These are phyloP conservation scores for Hydrotaea diabolus DNA, from an alignment of 2,888 invertebrate genomes.

Conservation along the genomic window DNA sequence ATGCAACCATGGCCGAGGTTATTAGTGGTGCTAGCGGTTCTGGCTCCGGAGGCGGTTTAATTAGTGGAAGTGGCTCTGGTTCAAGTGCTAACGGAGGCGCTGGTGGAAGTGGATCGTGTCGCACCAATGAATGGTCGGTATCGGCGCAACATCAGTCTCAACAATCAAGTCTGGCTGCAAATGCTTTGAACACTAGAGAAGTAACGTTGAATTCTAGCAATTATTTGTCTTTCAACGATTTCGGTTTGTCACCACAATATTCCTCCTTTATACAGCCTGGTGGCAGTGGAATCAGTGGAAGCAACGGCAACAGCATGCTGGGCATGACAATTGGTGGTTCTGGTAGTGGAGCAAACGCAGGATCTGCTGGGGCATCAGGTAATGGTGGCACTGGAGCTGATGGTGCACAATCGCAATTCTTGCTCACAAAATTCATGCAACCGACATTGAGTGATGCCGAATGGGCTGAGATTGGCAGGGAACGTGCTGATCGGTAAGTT, in stretches of 20 bases:
- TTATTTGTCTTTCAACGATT: conserved; percentile 73
- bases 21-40: conserved; percentile 79
- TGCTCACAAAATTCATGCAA: conserved; percentile 82
- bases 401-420: conserved; percentile 77
- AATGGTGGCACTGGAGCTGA: conserved; percentile 68
- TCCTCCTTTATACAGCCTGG: conserved; percentile 72
- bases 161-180: conserved; percentile 78
- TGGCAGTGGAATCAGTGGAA: conserved; percentile 72
- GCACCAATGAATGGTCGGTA: conserved; percentile 79
- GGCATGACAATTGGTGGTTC: conserved; percentile 74
- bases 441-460: conserved; percentile 82
- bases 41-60: conserved; percentile 67
- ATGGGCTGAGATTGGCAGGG: conserved; percentile 82
- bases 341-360: conserved; percentile 71
- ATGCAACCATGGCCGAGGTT: conserved; percentile 82
- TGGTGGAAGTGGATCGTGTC: conserved; percentile 71
- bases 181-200: conserved; percentile 79
- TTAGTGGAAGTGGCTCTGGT: conserved; percentile 70
- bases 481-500: conserved; percentile 83
- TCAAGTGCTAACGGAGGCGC: conserved; percentile 71
- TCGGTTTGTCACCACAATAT: conserved; percentile 71
- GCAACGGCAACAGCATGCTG: conserved; percentile 73
- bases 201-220: conserved; percentile 74
- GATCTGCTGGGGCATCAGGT: conserved; percentile 65
- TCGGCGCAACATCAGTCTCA: conserved; percentile 79